Evolutionary conservation across 2,797 vertebrate genomes (phyloP).

Genomic region (Thalassophryne amazonica): DNA sequence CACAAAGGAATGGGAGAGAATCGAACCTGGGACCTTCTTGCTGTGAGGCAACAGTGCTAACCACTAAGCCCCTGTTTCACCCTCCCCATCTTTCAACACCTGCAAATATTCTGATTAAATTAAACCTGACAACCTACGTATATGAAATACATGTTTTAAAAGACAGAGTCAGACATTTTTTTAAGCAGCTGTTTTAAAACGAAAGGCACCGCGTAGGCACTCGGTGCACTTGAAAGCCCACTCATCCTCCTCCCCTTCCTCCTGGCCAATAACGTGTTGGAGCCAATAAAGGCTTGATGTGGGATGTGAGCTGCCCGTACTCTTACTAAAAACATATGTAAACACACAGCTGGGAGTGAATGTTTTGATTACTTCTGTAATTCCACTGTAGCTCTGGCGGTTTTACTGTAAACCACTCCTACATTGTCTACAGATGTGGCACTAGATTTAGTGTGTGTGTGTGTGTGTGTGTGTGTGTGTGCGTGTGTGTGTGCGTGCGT

Average conservation of each 20-base stretch:
- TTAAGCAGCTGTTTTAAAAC: constrained; percentile 22
- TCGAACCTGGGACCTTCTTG: too few species aligned
- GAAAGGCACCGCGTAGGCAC: constrained; percentile 26
- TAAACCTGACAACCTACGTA: too few species aligned
- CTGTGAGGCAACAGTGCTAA: too few species aligned
- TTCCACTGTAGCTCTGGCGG: constrained; percentile 58
- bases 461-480: constrained; percentile 2
- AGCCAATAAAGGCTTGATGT: constrained; percentile 40
- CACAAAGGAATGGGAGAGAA: too few species aligned
- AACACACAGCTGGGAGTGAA: constrained; percentile 61
- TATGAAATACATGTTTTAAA: too few species aligned
- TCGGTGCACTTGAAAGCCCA: constrained; percentile 25
- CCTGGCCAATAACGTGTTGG: constrained; percentile 40
- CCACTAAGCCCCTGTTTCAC: too few species aligned
- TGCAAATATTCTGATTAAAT: too few species aligned
- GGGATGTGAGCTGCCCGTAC: constrained; percentile 53
- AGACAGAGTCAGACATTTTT: too few species aligned
- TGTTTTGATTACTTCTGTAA: constrained; percentile 70
- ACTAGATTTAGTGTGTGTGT: constrained; percentile 34
- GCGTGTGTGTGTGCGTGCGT: background rate
- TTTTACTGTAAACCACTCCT: constrained; percentile 75
- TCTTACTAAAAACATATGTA: constrained; percentile 64
- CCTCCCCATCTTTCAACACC: too few species aligned
- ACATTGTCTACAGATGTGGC: constrained; percentile 71
- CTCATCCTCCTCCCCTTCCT: constrained; percentile 34